These are phyloP conservation scores for Dermochelys coriacea DNA, from an alignment of 2,797 vertebrate species.

Conservation along the genomic window DNA sequence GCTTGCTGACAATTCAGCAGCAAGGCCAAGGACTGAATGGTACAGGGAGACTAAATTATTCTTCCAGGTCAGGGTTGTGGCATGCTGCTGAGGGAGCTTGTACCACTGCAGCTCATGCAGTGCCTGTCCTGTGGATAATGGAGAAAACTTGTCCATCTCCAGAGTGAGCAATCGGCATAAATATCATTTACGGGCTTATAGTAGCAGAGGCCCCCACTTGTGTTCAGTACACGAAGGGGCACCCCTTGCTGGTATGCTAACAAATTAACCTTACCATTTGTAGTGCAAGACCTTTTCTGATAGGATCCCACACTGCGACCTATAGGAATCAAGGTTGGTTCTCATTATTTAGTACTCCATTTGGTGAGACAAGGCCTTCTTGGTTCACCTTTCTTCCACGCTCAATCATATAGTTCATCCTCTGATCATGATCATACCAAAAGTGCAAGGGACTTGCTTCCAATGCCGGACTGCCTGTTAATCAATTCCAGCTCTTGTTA, in stretches of 20 bases:
- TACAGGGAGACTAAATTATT: fast-evolving
- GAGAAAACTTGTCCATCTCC: neutral
- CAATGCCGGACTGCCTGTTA: neutral
- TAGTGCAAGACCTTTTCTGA: neutral
- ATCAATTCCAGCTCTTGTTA: neutral
- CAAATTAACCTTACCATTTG: neutral
- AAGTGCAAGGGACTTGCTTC: neutral
- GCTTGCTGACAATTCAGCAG: neutral
- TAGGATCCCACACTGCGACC: neutral
- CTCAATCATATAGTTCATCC: neutral
- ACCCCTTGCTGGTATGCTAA: conserved; percentile 29
- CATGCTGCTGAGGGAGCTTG: fast-evolving
- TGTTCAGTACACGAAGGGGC: neutral
- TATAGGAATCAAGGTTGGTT: neutral
- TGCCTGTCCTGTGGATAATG: neutral
- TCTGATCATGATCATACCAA: neutral
- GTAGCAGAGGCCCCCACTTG: neutral
- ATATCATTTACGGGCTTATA: neutral
- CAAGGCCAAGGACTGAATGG: neutral
- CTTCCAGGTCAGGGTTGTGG: neutral
- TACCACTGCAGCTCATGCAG: neutral
- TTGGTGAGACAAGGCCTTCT: neutral
- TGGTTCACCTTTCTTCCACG: neutral
- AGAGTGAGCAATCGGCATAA: conserved; percentile 7
- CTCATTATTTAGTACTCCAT: fast-evolving